These are phyloP conservation scores for Micrasema longulum DNA, from an alignment of 1,140 invertebrate species.

Conservation along the genomic window DNA sequence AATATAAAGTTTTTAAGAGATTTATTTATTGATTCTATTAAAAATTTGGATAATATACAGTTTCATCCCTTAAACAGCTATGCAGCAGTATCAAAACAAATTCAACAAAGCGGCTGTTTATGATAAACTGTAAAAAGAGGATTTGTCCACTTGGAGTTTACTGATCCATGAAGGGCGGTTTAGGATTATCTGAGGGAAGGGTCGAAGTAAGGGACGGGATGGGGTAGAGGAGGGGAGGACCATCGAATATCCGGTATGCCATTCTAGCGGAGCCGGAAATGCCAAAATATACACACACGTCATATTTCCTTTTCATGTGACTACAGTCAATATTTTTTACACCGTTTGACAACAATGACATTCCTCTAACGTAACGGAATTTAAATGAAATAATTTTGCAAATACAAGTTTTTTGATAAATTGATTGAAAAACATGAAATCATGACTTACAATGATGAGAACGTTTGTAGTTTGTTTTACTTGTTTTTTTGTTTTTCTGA, in stretches of 20 bases:
- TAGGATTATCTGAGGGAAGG: constrained; percentile 18
- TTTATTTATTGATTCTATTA: no score
- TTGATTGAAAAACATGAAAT: no score
- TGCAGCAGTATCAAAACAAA: constrained; percentile 15
- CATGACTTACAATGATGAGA: no score
- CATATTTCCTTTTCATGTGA: constrained; percentile 26
- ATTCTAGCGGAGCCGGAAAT: constrained; percentile 44
- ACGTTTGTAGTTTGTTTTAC: no score
- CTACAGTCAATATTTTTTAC: background rate
- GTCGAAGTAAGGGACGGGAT: constrained; percentile 1
- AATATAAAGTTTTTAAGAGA: no score
- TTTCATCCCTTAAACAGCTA: background rate
- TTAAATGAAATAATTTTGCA: no score
- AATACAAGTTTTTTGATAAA: no score
- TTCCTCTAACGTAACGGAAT: no score
- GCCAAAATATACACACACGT: constrained; percentile 40
- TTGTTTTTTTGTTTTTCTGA: no score
- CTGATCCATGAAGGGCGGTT: constrained; percentile 50
- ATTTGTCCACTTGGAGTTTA: constrained; percentile 36
- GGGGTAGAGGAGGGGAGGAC: constrained; percentile 11
- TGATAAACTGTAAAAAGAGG: constrained; percentile 37
- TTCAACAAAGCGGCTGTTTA: constrained; percentile 41
- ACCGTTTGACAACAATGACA: no score
- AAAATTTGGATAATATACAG: background rate
- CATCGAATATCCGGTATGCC: constrained; percentile 47